Evolutionary conservation across 2,888 invertebrate genomes (phyloP), one percentile per base, ranked within the genome.

Genomic region (Eledone cirrhosa): DNA sequence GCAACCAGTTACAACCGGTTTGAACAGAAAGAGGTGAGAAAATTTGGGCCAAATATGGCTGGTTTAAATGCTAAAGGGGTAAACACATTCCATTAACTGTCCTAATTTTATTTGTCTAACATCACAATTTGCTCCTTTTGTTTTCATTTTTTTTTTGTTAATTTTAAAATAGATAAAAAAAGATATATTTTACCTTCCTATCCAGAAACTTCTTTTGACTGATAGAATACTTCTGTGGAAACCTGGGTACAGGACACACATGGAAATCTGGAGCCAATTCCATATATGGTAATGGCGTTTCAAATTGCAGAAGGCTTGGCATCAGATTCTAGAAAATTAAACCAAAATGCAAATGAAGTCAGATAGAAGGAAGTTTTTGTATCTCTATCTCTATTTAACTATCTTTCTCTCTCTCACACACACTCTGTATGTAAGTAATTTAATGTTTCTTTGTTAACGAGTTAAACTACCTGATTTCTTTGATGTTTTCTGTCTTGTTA

Each of bases 201-300:
- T 90, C 88, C 78, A 90, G 83, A 80, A 88, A 90, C 67, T 85
- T 85, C 77, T 87, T 88, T 86, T 90, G 90, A n/a, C 90, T 90
- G 27, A 86, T 81, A 63, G 82, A 83, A 33, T 87, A 87, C 33
- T 83, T 84, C 74, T 84, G 81, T 74, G 84, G 82, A 79, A 89
- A 90, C 27, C 88, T 80, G 0, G 91, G 91, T 77, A 90, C 79
- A 0, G 91, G 90, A 83, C 90, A 91, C 75, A 91, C 84, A 81
- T 90, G 89, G 82, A 87, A 90, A 82, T 91, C 90, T 7, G 85
- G 78, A 80, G 90, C 90, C 13, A 87, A 86, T 79, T 90, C 91
- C 0, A 88, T 87, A 82, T 90, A 91, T 13, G 90, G 88, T 48
- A 89, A 84, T 8, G 88, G 87, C 7, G 87, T 82, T 81, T 89